Evolutionary conservation across 1,140 invertebrate species (phyloP).

Genomic region (Ditylenchus dipsaci): DNA sequence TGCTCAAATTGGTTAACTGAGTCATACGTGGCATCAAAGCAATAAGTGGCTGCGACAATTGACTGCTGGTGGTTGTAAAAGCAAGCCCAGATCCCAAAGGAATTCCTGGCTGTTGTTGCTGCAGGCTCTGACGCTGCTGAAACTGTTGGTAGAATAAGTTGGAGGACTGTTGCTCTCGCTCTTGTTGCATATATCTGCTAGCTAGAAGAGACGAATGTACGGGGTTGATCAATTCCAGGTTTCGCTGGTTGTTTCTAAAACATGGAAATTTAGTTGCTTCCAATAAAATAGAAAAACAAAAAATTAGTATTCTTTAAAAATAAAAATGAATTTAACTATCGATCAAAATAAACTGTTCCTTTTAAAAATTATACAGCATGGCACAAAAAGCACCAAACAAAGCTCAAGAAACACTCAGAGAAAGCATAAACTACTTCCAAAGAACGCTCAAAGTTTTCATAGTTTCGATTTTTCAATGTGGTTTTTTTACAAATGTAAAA

Average conservation of each 20-base stretch:
- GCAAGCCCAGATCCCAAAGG: background rate
- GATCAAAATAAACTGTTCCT: background rate
- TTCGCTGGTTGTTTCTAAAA: background rate
- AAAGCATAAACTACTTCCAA: too few relatives aligned
- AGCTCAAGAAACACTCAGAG: too few relatives aligned
- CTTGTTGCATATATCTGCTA: slow-evolving; percentile 25
- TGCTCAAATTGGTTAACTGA: slow-evolving; percentile 3
- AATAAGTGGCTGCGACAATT: background rate
- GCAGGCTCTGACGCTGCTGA: slow-evolving; percentile 21
- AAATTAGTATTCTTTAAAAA: background rate
- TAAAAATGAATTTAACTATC: background rate
- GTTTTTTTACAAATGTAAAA: too few relatives aligned
- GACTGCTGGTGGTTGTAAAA: background rate
- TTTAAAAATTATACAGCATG: too few relatives aligned
- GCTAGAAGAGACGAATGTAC: slow-evolving; percentile 20
- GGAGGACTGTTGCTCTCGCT: slow-evolving; percentile 21
- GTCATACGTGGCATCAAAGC: background rate
- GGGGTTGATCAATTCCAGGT: slow-evolving; percentile 6
- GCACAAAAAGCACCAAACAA: too few relatives aligned
- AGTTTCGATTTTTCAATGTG: too few relatives aligned
- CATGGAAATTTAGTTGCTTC: background rate
- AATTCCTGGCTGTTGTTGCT: background rate
- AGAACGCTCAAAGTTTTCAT: too few relatives aligned
- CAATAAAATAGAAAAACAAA: background rate
- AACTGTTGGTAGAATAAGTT: slow-evolving; percentile 37